These are phyloP conservation scores for Anguilla japonica DNA, from an alignment of 2,113 vertebrate genomes.

Conservation along the genomic window DNA sequence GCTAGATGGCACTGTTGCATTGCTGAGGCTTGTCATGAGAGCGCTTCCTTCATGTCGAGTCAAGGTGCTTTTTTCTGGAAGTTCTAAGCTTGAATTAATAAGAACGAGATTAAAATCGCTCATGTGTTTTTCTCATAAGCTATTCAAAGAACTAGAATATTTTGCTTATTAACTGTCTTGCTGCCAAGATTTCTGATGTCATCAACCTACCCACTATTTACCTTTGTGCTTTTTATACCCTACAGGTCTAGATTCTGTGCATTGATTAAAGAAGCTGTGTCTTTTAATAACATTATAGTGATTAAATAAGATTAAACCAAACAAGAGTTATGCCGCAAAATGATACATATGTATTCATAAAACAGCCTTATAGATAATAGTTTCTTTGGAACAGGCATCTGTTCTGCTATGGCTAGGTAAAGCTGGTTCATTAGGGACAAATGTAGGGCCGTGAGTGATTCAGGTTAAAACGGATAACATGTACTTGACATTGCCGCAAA, in stretches of 20 bases:
- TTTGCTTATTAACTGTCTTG: slow-evolving; percentile 19
- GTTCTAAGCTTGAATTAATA: slow-evolving; percentile 7
- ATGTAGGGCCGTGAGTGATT: background rate
- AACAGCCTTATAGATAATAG: background rate
- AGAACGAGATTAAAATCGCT: slow-evolving; percentile 19
- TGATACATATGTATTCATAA: background rate
- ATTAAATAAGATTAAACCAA: background rate
- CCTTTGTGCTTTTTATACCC: background rate
- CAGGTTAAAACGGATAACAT: background rate
- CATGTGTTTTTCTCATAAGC: slow-evolving; percentile 19
- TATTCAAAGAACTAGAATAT: slow-evolving; percentile 20
- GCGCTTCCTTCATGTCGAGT: background rate
- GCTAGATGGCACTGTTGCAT: slow-evolving; percentile 28
- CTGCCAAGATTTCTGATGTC: slow-evolving; percentile 4
- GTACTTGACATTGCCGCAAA: background rate
- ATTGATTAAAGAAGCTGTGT: background rate
- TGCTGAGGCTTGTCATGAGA: background rate
- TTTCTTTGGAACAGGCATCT: background rate
- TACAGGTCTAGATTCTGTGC: background rate
- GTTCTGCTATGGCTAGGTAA: background rate
- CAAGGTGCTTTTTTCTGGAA: slow-evolving; percentile 2
- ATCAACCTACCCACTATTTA: slow-evolving; percentile 4
- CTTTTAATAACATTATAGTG: background rate
- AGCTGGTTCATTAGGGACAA: background rate
- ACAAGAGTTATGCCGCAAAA: background rate